phyloP scores from a whole-genome alignment of 2,888 invertebrate species.

The Elegia similella region DNA sequence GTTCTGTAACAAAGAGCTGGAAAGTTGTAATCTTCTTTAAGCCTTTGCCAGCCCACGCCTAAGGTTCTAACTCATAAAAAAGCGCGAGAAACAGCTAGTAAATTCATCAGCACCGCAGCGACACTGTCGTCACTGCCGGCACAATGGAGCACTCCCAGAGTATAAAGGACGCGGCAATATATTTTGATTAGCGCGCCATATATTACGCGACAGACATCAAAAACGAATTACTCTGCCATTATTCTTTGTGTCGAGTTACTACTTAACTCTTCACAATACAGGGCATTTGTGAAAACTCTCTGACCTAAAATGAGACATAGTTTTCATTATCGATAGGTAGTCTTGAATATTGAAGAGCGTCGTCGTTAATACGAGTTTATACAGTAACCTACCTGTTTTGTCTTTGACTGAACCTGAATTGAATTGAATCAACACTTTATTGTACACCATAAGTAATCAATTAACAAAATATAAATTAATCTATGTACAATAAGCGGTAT shows the following conservation, averaged over 20 bases:
- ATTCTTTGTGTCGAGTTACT: conserved; percentile 41
- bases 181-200: conserved; percentile 58
- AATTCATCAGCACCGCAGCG: conserved; percentile 34
- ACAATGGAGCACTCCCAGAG: conserved; percentile 40
- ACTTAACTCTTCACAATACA: conserved; percentile 46
- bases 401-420: too few species aligned
- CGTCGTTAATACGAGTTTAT: too few species aligned
- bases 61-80: conserved; percentile 26
- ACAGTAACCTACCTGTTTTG: too few species aligned
- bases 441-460: too few species aligned
- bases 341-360: too few species aligned
- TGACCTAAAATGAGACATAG: neutral
- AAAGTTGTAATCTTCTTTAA: neutral
- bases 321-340: too few species aligned
- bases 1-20: neutral
- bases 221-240: conserved; percentile 58
- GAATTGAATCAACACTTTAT: too few species aligned
- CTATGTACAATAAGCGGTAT: too few species aligned
- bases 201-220: conserved; percentile 59
- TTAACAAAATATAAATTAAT: too few species aligned
- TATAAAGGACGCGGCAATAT: conserved; percentile 53
- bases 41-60: conserved; percentile 2
- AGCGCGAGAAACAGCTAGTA: conserved; percentile 1
- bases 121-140: conserved; percentile 30
- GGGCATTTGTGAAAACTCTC: conserved; percentile 33